Base-by-base conservation (phyloP, 2,888 invertebrate species). In the Diadromus collaris region DNA sequence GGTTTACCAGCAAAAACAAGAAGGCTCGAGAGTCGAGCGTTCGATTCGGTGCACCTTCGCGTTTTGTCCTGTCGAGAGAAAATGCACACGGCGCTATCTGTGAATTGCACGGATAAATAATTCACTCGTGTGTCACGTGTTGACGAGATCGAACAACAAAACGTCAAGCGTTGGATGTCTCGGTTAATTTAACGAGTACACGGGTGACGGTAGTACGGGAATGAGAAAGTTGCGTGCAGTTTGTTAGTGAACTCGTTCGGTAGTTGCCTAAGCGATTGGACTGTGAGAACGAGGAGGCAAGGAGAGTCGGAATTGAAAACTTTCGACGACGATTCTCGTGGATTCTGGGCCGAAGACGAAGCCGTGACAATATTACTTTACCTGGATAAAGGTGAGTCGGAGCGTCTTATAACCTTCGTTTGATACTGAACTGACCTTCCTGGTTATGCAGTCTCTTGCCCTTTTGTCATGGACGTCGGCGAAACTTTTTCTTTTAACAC, bases 391-490 rank as follows among this genome's bases (percentile, higher is more conserved):
- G 79, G 79, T 79, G 46, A 76, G 76, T 72, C 38, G n/a, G 27
- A 69, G 46, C 10, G 46, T 65, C 60, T 38, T 34, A 65, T 69
- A 76, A 79, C 76, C 76, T 69, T 76, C 68, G 58, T 19, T 58
- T 54, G 71, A 24, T 63, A 69, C 29, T 61, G 69, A 73, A 79
- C 58, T 76, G 79, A 79, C 79, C 79, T 79, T 76, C 54, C 79
- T 60, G 73, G 73, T 79, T 79, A 76, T 76, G 76, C 76, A 76
- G 79, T 79, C 76, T 79, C 76, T 54, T 61, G 74, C 70, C 72
- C 72, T 76, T 69, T 63, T 79, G 67, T 56, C 68, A 21, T 60
- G 44, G 27, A 54, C 60, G 44, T 54, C 24, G n/a, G 13, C 29
- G 3, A n/a, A 65, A 16, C 6, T 10, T 24, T 41, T 29, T 56